These are phyloP conservation scores for Sminthopsis crassicaudata DNA, from an alignment of 2,113 vertebrate genomes.

Conservation along the genomic window DNA sequence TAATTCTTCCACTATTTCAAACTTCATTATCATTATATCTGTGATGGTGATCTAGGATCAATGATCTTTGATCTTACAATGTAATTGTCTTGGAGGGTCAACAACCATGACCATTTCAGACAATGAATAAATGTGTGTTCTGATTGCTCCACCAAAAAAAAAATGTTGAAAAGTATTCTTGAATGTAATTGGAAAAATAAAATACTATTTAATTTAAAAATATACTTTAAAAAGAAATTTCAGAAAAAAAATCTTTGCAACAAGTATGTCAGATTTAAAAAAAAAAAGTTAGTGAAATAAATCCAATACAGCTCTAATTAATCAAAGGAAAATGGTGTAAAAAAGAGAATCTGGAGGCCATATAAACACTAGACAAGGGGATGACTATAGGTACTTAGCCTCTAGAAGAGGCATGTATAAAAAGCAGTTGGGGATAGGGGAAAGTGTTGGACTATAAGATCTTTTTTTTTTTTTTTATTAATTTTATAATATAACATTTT, in stretches of 20 bases:
- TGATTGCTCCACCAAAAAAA: no score
- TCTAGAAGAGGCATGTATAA: neutral
- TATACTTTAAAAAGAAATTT: neutral
- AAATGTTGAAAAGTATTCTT: no score
- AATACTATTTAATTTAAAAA: neutral
- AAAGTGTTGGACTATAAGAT: neutral
- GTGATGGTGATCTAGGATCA: no score
- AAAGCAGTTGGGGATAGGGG: neutral
- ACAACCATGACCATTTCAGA: no score
- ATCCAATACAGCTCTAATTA: neutral
- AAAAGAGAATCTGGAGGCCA: neutral
- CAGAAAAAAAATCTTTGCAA: neutral
- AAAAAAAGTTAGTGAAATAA: neutral
- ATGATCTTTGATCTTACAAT: no score
- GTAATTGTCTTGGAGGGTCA: no score
- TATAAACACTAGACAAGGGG: neutral
- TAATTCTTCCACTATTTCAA: no score
- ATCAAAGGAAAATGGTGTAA: neutral
- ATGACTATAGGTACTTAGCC: neutral
- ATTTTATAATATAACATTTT: no score
- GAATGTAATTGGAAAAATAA: no score
- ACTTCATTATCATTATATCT: no score
- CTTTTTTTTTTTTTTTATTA: no score
- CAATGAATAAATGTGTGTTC: no score
- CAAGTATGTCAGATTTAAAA: neutral